Evolutionary conservation across 2,888 invertebrate genomes (phyloP), one percentile per base, ranked within the genome.

Genomic region (Tenthredo scrophulariae): DNA sequence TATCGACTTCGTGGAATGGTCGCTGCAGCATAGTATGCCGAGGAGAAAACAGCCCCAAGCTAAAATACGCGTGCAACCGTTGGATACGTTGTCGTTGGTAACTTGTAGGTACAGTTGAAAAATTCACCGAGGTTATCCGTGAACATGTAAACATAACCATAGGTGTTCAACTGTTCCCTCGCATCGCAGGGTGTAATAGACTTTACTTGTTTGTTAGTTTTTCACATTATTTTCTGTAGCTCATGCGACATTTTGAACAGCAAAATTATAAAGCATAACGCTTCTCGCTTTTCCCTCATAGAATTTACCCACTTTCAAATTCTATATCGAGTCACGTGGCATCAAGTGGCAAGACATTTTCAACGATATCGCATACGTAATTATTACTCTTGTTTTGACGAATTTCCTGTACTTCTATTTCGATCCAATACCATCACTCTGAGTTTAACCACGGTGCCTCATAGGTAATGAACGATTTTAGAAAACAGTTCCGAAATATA

Each of bases 1-100:
- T 80, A 80, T 62, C 58, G 80, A 62, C 80, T 80, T 54, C 54
- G 77, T 77, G 46, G 33, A 77, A 77, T 77, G 77, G 50, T 77
- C 50, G 50, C 40, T 33, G 29, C 40, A 22, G 22, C 74, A 2
- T 43, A 22, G n/a, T 40, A 74, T 43, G 10, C 77, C 54, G 29
- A 6, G 54, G 46, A 77, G 10, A 18, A 29, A 77, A 77, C 29
- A 77, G 33, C 54, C 33, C 77, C 18, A 26, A 18, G 77, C 15
- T 54, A 18, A 33, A 29, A 54, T 74, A 54, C 50, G 10, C 54
- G 54, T 50, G 54, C 26, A 33, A 33, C 33, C 29, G 33, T 10
- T 10, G 43, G 43, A 29, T 50, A 54, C 33, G 9, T 50, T 54
- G 43, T 74, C 72, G 43, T n/a, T 7, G 40, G 9, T 40, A 10